Percentiles rank a stretch among this genome's conserved stretches.
Conservation (phyloP, 2,888 invertebrate genomes). For the Malacosoma neustria region DNA sequence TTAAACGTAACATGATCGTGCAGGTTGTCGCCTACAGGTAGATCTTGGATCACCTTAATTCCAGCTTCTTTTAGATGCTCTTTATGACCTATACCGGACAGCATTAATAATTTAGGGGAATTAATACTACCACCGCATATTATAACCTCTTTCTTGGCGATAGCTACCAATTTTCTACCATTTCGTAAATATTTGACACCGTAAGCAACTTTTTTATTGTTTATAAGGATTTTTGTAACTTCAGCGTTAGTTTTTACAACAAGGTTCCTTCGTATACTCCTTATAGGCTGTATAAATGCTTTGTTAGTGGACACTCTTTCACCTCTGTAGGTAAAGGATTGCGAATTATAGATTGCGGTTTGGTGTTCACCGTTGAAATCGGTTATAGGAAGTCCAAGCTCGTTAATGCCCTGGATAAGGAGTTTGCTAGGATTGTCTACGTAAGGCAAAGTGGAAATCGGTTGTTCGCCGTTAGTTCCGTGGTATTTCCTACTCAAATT, state of each 20-base stretch:
- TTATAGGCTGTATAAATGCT: slow-evolving; percentile 79
- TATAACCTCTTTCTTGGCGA: slow-evolving; percentile 47
- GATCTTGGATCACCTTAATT: slow-evolving; percentile 34
- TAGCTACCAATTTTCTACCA: slow-evolving; percentile 22
- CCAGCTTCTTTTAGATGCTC: slow-evolving; percentile 29
- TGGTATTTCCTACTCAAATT: slow-evolving; percentile 70
- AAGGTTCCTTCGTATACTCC: slow-evolving; percentile 66
- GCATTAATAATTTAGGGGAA: slow-evolving; percentile 44
- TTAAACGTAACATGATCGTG: slow-evolving; percentile 57
- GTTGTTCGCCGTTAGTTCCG: slow-evolving; percentile 73
- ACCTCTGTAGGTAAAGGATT: slow-evolving; percentile 71
- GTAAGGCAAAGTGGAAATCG: slow-evolving; percentile 75
- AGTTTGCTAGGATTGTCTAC: slow-evolving; percentile 71
- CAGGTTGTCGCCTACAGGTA: slow-evolving; percentile 49
- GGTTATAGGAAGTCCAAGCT: slow-evolving; percentile 70
- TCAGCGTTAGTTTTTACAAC: slow-evolving; percentile 63
- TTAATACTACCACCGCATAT: slow-evolving; percentile 42
- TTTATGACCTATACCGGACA: slow-evolving; percentile 51
- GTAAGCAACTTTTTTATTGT: slow-evolving; percentile 43
- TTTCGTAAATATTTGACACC: slow-evolving; percentile 35
- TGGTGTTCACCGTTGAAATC: slow-evolving; percentile 73
- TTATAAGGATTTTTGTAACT: slow-evolving; percentile 71
- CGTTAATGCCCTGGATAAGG: slow-evolving; percentile 71
- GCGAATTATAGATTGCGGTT: slow-evolving; percentile 73
- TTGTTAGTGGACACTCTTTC: slow-evolving; percentile 75